Evolutionary conservation across 2,888 invertebrate species (phyloP).

Genomic region (Helobdella robusta): DNA sequence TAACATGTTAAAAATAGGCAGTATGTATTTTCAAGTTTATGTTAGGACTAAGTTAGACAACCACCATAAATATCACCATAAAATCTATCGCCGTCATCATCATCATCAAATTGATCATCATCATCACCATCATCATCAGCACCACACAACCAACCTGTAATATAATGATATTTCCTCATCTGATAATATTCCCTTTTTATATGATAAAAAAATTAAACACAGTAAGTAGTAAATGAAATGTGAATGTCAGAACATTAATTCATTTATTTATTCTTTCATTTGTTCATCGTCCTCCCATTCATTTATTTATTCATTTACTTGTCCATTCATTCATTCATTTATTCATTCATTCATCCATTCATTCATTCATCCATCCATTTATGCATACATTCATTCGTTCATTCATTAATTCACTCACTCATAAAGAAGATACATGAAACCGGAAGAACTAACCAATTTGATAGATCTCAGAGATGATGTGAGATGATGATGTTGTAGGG

Average conservation of each 20-base stretch:
- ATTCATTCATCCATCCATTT: background rate
- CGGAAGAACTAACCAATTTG: constrained; percentile 19
- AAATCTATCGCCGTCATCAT: too few relatives aligned
- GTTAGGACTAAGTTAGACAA: too few relatives aligned
- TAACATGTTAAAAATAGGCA: background rate
- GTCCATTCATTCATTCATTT: background rate
- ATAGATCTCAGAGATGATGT: background rate
- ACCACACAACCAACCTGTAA: too few relatives aligned
- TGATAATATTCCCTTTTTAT: constrained; percentile 24
- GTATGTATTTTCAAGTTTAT: too few relatives aligned
- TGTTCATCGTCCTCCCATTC: too few relatives aligned
- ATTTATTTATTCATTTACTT: background rate
- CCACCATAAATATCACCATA: too few relatives aligned
- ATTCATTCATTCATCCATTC: background rate
- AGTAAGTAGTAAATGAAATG: constrained; percentile 13
- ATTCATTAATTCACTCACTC: background rate
- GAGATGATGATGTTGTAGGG: constrained; percentile 1
- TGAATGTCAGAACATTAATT: background rate
- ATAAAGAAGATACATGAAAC: background rate
- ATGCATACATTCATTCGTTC: background rate
- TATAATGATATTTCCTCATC: constrained; percentile 21
- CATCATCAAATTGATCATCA: too few relatives aligned
- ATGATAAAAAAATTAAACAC: background rate
- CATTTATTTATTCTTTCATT: background rate
- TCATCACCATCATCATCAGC: too few relatives aligned